Conservation (phyloP, 2,113 vertebrate species). For the Chroicocephalus ridibundus region DNA sequence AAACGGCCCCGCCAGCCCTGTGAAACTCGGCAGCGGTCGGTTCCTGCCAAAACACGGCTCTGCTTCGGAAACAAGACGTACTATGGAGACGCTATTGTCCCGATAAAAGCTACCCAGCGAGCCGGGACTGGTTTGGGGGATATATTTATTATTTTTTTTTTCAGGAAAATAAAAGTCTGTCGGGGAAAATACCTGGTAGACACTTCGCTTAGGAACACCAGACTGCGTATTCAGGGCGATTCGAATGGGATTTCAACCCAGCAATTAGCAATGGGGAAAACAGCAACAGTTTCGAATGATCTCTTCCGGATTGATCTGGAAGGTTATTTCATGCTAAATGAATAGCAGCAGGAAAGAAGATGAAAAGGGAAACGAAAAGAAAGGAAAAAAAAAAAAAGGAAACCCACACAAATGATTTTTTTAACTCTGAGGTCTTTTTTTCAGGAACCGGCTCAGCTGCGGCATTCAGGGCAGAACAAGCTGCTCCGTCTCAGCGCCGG, state of each 20-base stretch:
- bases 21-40: background rate
- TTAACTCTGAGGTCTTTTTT: background rate
- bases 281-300: slow-evolving; percentile 14
- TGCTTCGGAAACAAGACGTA: slow-evolving; percentile 4
- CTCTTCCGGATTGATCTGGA: slow-evolving; percentile 46
- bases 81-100: slow-evolving; percentile 10
- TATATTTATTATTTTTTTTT: background rate
- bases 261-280: slow-evolving; percentile 38
- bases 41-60: slow-evolving; percentile 18
- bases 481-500: background rate
- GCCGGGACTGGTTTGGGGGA: background rate
- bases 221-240: background rate
- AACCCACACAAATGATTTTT: background rate
- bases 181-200: background rate
- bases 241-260: background rate
- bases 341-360: slow-evolving; percentile 52
- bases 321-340: slow-evolving; percentile 53
- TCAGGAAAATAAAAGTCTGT: background rate
- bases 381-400: background rate
- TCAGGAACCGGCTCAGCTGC: background rate
- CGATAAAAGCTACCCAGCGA: background rate
- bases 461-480: background rate
- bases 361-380: background rate
- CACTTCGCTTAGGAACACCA: background rate
- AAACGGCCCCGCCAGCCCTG: background rate